Conservation (phyloP, 2,888 invertebrate genomes). For the Perizoma affinitatum region DNA sequence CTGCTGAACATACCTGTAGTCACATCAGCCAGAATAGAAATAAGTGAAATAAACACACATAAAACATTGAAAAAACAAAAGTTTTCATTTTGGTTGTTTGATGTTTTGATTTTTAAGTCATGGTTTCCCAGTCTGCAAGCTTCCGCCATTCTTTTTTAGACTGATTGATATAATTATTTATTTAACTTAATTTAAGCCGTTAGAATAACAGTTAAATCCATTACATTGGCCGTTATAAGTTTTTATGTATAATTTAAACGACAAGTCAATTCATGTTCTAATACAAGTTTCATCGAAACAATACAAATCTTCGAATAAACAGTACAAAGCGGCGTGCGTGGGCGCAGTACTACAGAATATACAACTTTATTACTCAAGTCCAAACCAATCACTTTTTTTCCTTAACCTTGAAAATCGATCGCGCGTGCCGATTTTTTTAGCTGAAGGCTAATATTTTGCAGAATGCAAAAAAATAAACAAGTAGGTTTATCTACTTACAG, state of each 20-base stretch:
- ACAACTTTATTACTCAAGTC: slow-evolving; percentile 2
- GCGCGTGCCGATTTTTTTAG: neutral
- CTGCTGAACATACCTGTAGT: slow-evolving; percentile 79
- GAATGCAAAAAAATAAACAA: too few relatives aligned
- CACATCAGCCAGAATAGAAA: slow-evolving; percentile 83
- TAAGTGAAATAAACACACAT: slow-evolving; percentile 83
- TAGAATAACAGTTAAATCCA: slow-evolving; percentile 25
- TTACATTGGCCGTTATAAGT: slow-evolving; percentile 19
- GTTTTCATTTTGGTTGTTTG: slow-evolving; percentile 69
- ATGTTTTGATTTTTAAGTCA: slow-evolving; percentile 62
- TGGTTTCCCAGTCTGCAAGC: slow-evolving; percentile 69
- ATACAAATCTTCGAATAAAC: slow-evolving; percentile 28
- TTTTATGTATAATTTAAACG: slow-evolving; percentile 13
- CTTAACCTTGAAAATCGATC: neutral
- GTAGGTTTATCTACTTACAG: too few relatives aligned
- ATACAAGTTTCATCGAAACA: slow-evolving; percentile 34
- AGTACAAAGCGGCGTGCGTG: slow-evolving; percentile 38
- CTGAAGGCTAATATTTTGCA: neutral
- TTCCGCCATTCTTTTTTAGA: slow-evolving; percentile 68
- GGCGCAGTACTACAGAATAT: slow-evolving; percentile 40
- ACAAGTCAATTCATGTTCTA: slow-evolving; percentile 45
- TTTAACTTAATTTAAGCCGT: slow-evolving; percentile 17
- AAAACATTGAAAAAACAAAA: slow-evolving; percentile 80
- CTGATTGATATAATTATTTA: slow-evolving; percentile 2
- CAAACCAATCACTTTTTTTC: slow-evolving; percentile 4